These are phyloP conservation scores for Xestia c-nigrum DNA, from an alignment of 2,888 invertebrate species.

Conservation along the genomic window DNA sequence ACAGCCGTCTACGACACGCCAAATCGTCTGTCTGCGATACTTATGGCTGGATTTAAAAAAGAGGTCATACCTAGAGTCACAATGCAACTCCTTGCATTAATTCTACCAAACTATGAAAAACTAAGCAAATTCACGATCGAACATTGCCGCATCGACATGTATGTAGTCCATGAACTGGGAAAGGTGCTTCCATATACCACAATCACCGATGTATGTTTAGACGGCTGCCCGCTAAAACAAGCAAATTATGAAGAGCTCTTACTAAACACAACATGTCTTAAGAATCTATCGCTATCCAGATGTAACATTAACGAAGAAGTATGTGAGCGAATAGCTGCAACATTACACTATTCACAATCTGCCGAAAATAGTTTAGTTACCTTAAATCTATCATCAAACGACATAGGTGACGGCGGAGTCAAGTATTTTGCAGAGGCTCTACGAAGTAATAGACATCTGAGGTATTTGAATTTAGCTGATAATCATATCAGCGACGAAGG, in stretches of 20 bases:
- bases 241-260: slow-evolving; percentile 73
- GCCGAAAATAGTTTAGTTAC: slow-evolving; percentile 70
- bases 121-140: slow-evolving; percentile 72
- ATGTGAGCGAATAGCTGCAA: slow-evolving; percentile 71
- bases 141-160: slow-evolving; percentile 69
- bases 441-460: slow-evolving; percentile 78
- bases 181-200: slow-evolving; percentile 70
- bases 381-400: slow-evolving; percentile 80
- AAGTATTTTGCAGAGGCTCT: slow-evolving; percentile 75
- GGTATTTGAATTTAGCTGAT: slow-evolving; percentile 80
- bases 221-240: slow-evolving; percentile 70
- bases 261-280: slow-evolving; percentile 64
- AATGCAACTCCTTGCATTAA: slow-evolving; percentile 71
- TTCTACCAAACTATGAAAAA: slow-evolving; percentile 68
- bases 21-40: slow-evolving; percentile 73
- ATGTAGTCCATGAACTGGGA: slow-evolving; percentile 73
- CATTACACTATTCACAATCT: slow-evolving; percentile 66
- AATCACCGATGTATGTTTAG: slow-evolving; percentile 77
- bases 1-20: slow-evolving; percentile 69
- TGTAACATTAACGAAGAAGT: slow-evolving; percentile 76
- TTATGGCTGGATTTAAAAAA: slow-evolving; percentile 59
- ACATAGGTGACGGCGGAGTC: slow-evolving; percentile 77
- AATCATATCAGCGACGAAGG: slow-evolving; percentile 78
- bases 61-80: slow-evolving; percentile 67
- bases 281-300: slow-evolving; percentile 73